Base-by-base conservation (phyloP, 2,797 vertebrate species). In the Gastrophryne carolinensis region DNA sequence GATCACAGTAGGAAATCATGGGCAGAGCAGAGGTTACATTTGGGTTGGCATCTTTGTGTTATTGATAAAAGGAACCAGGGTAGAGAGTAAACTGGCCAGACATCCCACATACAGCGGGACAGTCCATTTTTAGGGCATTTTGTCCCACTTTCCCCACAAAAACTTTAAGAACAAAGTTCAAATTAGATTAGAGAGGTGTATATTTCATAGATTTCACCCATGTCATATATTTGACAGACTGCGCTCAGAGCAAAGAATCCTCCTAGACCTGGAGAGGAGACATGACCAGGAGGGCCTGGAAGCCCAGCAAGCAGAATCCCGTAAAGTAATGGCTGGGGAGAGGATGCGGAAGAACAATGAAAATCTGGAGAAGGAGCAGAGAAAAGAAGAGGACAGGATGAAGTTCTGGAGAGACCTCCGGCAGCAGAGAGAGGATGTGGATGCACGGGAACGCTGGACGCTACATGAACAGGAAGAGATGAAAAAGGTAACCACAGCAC, bases 311-410 rank as follows among this genome's bases (percentile, higher is more conserved):
- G 66, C 37, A 21, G 53, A 75, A 23, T 60, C 27, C n/a, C 52
- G 58, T 26, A 69, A 80, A 78, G 58, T 56, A 74, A 79, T 82
- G 56, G 35, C 35, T 29, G 79, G 80, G 72, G 82, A 86, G 64
- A 82, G 76, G 26, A 82, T 52, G 57, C 74, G 53, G 66, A 84
- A 81, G 19, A 74, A 82, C 37, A 83, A 79, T 23, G 56, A 10
- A 47, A 60, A 72, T 71, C 1, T 0, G 67, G 72, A 79, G 30
- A 73, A 80, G 27, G 65, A 79, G 54, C 65, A 58, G 27, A 81
- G 32, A 30, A 85, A 77, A 53, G 81, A 80, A 56, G 72, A 8
- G 29, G 79, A 82, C 76, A 85, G 61, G 58, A 58, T 81, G 35
- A 79, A 74, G 73, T 79, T 82, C 68, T 73, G 83, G 72, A 79